A percentile compares a stretch with the other conserved stretches of the same genome.
Conservation (phyloP, 2,113 vertebrate genomes). For the Dipodomys ordii region DNA sequence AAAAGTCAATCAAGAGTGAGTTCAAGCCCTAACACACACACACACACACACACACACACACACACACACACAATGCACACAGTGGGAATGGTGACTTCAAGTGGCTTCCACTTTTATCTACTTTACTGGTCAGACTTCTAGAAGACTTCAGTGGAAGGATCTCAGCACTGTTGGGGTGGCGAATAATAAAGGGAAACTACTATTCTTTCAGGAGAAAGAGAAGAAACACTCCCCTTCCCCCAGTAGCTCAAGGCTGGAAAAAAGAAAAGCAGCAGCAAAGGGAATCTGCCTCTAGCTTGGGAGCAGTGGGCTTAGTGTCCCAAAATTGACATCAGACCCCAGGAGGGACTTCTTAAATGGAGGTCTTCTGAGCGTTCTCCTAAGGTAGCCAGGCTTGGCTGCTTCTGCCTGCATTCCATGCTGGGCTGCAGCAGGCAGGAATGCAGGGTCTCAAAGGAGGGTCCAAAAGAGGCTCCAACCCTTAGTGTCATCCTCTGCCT, state of each 20-base stretch:
- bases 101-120: neutral
- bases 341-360: neutral
- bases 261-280: neutral
- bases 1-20: too few species aligned
- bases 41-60: too few species aligned
- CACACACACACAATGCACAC: too few species aligned
- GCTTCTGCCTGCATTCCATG: neutral
- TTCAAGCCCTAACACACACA: too few species aligned
- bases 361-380: neutral
- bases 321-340: neutral
- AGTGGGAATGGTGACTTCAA: too few species aligned
- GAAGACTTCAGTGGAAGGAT: neutral
- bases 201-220: neutral
- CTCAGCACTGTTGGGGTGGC: neutral
- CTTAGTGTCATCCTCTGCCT: slow-evolving; percentile 59
- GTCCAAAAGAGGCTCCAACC: neutral
- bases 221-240: neutral
- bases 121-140: neutral
- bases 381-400: neutral
- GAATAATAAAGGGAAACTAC: neutral
- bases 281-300: neutral
- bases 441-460: slow-evolving; percentile 1
- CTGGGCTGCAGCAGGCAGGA: neutral
- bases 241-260: neutral
- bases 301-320: neutral